phyloP scores from a whole-genome alignment of 1,140 invertebrate genomes.

The Asbolus verrucosus region DNA sequence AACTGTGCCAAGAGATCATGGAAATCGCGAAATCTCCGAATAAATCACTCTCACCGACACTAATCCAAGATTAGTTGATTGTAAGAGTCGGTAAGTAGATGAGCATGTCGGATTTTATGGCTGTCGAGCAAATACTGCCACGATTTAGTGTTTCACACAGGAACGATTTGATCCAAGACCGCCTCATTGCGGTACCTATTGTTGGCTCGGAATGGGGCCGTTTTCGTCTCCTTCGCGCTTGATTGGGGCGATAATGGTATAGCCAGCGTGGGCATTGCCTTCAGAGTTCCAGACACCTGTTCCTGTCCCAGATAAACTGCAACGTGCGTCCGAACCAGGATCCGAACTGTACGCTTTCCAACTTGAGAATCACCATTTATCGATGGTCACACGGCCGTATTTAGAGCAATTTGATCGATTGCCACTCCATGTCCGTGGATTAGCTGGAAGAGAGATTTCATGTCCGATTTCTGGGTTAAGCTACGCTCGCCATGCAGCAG shows the following conservation, averaged over 20 bases:
- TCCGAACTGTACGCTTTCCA: constrained; percentile 27
- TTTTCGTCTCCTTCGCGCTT: constrained; percentile 46
- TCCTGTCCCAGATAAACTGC: constrained; percentile 48
- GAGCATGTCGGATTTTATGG: constrained; percentile 26
- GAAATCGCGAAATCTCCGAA: constrained; percentile 40
- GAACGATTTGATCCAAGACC: constrained; percentile 3
- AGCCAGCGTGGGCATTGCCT: constrained; percentile 30
- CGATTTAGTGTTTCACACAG: constrained; percentile 7
- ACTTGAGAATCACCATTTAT: constrained; percentile 44
- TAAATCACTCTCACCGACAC: constrained; percentile 18
- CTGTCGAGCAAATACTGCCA: constrained; percentile 14
- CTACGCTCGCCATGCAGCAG: too few relatives aligned
- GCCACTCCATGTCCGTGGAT: constrained; percentile 12
- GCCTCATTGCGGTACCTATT: constrained; percentile 3
- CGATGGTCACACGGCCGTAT: constrained; percentile 43
- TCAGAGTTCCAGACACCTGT: constrained; percentile 45
- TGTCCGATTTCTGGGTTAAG: constrained; percentile 32
- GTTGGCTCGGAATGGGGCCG: constrained; percentile 7
- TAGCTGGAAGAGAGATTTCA: constrained; percentile 25
- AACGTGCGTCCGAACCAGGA: constrained; percentile 44
- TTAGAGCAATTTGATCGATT: constrained; percentile 38
- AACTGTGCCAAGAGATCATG: constrained; percentile 40
- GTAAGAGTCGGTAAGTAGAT: constrained; percentile 17
- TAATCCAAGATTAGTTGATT: constrained; percentile 27
- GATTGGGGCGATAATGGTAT: constrained; percentile 43